Percentiles rank a stretch among this genome's conserved stretches.
Conservation (phyloP, 2,888 invertebrate species). For the Tethea ocularis region DNA sequence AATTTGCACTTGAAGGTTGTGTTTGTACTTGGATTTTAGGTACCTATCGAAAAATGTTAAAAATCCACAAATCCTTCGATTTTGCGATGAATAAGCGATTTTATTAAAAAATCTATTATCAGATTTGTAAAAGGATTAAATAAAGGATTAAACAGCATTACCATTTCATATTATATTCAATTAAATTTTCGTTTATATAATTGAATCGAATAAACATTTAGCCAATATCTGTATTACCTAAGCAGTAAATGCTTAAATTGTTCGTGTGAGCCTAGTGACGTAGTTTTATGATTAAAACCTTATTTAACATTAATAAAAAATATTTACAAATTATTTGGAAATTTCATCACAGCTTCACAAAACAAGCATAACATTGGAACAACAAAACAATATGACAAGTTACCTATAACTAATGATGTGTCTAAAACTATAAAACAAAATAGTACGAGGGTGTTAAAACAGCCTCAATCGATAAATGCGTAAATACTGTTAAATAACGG, state of each 20-base stretch:
- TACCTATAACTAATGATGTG: constrained; percentile 55
- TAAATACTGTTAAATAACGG: constrained; percentile 67
- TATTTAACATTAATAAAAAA: constrained; percentile 74
- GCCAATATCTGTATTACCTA: constrained; percentile 74
- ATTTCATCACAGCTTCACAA: constrained; percentile 83
- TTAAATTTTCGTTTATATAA: constrained; percentile 79
- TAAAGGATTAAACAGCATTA: constrained; percentile 46
- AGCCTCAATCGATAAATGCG: constrained; percentile 77
- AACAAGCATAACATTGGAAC: constrained; percentile 79
- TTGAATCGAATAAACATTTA: constrained; percentile 83
- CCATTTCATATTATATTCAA: constrained; percentile 74
- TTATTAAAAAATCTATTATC: not conserved
- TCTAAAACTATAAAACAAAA: constrained; percentile 74
- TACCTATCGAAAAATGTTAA: too few relatives aligned
- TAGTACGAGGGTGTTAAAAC: constrained; percentile 45
- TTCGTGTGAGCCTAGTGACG: constrained; percentile 79
- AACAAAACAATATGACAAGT: constrained; percentile 71
- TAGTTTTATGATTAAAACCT: constrained; percentile 68
- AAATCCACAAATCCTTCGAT: too few relatives aligned
- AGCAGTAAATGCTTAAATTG: constrained; percentile 74
- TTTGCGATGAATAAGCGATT: not conserved
- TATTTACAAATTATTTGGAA: constrained; percentile 80
- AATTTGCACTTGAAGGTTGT: too few relatives aligned
- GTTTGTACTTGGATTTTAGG: too few relatives aligned
- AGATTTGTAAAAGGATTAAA: constrained; percentile 24